Conservation (phyloP, 2,888 invertebrate species). For the Allygus modestus region DNA sequence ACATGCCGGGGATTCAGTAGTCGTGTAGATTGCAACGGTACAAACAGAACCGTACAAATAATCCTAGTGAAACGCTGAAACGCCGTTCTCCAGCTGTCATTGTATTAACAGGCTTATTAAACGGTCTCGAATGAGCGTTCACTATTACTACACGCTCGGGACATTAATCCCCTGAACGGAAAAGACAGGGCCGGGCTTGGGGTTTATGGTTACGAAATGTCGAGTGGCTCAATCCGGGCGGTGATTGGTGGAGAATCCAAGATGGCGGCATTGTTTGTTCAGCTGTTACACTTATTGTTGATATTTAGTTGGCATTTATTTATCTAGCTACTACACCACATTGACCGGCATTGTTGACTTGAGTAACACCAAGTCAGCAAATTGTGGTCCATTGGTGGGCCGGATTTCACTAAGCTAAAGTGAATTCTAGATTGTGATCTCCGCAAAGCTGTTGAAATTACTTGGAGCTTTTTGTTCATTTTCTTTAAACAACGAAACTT, state of each 20-base stretch:
- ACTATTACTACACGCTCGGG: neutral
- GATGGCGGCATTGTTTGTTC: conserved; percentile 34
- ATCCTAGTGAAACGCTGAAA: too few species aligned
- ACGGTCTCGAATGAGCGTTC: neutral
- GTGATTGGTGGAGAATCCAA: neutral
- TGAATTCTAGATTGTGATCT: too few species aligned
- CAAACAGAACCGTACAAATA: too few species aligned
- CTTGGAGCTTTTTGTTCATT: too few species aligned
- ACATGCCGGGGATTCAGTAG: too few species aligned
- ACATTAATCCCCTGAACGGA: conserved; percentile 1
- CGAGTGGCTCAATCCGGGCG: neutral
- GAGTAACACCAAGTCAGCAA: too few species aligned
- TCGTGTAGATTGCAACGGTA: too few species aligned
- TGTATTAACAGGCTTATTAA: neutral
- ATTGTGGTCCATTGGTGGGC: too few species aligned
- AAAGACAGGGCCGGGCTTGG: neutral
- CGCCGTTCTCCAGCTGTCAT: too few species aligned
- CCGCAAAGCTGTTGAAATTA: too few species aligned
- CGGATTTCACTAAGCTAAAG: too few species aligned
- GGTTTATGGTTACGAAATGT: conserved; percentile 18
- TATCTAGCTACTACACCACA: neutral
- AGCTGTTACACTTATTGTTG: conserved; percentile 32
- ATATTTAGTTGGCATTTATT: conserved; percentile 9
- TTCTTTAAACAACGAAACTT: too few species aligned
- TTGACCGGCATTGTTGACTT: neutral